Percentiles rank a stretch among this genome's conserved stretches.
These are phyloP conservation scores for Kradibia gibbosae DNA, from an alignment of 1,140 invertebrate species.

Conservation along the genomic window DNA sequence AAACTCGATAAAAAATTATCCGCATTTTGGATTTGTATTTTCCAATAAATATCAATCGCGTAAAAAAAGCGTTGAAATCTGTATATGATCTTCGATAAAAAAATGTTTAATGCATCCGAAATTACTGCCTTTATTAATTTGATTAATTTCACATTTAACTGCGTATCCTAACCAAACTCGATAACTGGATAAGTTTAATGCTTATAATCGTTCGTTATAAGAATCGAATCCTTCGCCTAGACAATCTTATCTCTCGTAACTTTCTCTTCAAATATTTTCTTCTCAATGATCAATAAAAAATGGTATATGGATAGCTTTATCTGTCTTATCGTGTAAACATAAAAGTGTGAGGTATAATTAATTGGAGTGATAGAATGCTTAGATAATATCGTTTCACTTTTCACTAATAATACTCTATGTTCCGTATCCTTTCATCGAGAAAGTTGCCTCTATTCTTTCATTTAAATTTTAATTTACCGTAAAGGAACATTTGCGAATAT, in stretches of 20 bases:
- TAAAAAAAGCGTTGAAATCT: too few species aligned
- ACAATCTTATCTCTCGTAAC: not conserved
- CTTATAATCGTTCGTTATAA: not conserved
- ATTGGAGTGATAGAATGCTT: constrained; percentile 28
- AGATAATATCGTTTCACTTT: constrained; percentile 44
- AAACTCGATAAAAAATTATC: too few species aligned
- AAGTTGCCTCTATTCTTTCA: constrained; percentile 49
- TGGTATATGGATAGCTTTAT: constrained; percentile 36
- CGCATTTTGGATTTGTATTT: too few species aligned
- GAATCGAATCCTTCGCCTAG: not conserved
- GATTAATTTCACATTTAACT: too few species aligned
- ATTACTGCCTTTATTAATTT: too few species aligned
- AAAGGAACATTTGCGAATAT: too few species aligned
- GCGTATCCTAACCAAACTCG: too few species aligned
- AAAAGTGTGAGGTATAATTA: constrained; percentile 43
- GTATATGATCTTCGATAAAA: too few species aligned
- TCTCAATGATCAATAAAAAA: not conserved
- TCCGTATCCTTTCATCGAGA: constrained; percentile 59
- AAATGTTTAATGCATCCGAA: too few species aligned
- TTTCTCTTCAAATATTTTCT: constrained; percentile 8
- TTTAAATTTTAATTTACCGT: constrained; percentile 9
- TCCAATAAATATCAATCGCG: too few species aligned
- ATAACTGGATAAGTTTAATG: too few species aligned
- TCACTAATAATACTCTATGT: constrained; percentile 14
- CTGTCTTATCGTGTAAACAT: constrained; percentile 41